Evolutionary conservation across 2,113 vertebrate genomes (phyloP).

Genomic region (Leiothrix lutea): DNA sequence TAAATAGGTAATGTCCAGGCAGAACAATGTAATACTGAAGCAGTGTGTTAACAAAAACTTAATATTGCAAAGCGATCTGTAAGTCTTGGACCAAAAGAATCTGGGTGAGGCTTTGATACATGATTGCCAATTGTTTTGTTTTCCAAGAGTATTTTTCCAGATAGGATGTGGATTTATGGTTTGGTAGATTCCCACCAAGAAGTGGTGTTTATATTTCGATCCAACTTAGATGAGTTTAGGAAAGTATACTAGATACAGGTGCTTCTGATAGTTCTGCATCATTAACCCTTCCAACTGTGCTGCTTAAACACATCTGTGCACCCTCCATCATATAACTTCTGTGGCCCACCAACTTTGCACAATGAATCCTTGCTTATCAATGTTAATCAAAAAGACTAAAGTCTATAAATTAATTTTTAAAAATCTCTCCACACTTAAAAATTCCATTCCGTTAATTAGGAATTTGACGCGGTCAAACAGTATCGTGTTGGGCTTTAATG

Average conservation of each 20-base stretch:
- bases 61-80: conserved; percentile 2
- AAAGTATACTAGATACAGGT: background rate
- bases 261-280: no score
- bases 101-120: conserved; percentile 5
- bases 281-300: background rate
- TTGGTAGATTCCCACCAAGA: background rate
- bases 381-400: background rate
- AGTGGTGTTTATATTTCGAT: background rate
- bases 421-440: background rate
- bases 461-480: background rate
- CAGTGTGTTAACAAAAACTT: conserved; percentile 1
- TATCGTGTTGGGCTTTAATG: background rate
- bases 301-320: background rate
- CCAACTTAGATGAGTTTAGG: background rate
- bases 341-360: background rate
- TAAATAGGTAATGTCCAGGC: background rate
- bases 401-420: background rate
- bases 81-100: conserved; percentile 2
- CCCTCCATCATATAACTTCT: background rate
- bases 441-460: background rate
- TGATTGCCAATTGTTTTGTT: conserved; percentile 5
- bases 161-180: conserved; percentile 2
- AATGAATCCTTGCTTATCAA: background rate
- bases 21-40: background rate
- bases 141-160: conserved; percentile 25